phyloP scores from a whole-genome alignment of 1,140 invertebrate species.

The Drosophila equinoxialis region DNA sequence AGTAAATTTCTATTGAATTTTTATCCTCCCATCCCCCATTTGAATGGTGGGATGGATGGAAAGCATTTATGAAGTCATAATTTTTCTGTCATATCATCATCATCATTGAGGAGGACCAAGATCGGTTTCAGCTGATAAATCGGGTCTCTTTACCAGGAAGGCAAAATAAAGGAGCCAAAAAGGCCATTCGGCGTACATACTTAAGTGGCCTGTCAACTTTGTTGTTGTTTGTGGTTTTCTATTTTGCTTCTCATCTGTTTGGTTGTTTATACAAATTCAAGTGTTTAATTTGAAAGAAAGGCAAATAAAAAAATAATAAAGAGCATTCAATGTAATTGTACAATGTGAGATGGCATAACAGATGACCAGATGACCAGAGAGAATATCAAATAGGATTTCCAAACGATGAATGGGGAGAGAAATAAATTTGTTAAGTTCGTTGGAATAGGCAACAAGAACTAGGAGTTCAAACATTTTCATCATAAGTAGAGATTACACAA shows the following conservation, averaged over 20 bases:
- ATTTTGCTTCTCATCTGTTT: background rate
- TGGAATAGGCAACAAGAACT: no score
- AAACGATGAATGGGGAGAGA: no score
- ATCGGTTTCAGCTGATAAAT: slow-evolving; percentile 18
- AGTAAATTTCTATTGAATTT: slow-evolving; percentile 70
- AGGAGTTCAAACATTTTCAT: no score
- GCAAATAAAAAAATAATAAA: background rate
- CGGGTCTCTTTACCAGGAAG: slow-evolving; percentile 2
- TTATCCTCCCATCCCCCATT: background rate
- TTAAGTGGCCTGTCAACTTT: slow-evolving; percentile 19
- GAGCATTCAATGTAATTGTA: slow-evolving; percentile 3
- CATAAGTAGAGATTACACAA: no score
- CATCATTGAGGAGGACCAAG: slow-evolving; percentile 44
- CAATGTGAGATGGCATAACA: background rate
- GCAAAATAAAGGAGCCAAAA: background rate
- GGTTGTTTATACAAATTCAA: slow-evolving; percentile 2
- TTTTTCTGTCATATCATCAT: slow-evolving; percentile 73
- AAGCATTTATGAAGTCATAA: slow-evolving; percentile 75
- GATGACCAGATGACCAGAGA: no score
- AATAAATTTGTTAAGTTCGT: no score
- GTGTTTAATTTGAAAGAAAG: slow-evolving; percentile 7
- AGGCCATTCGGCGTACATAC: slow-evolving; percentile 7
- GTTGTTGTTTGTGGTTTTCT: no score
- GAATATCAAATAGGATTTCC: no score
- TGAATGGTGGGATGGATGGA: no score